Evolutionary conservation across 2,113 vertebrate species (phyloP), one percentile per base, ranked within the genome.

Genomic region (Fregetta grallaria): DNA sequence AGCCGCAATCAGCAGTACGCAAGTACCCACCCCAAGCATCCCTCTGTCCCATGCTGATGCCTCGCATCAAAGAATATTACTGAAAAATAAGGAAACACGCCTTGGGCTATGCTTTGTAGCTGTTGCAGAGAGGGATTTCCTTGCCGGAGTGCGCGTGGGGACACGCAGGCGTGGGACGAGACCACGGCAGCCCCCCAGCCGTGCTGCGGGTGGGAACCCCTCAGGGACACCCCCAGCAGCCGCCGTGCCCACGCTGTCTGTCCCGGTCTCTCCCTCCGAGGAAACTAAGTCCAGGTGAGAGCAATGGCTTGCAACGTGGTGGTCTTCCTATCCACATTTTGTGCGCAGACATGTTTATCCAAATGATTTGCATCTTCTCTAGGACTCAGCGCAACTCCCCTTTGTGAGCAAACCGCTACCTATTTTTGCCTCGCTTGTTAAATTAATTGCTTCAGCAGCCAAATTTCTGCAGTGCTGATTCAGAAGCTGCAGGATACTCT

Each of bases 101-200:
- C 29, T 55, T 19, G 10, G 40, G n/a, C 40, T n/a, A 0, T 10
- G 59, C 58, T 42, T 22, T 13, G 72, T 13, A 9, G 15, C 40
- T 52, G 66, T 7, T 55, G 11, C 30, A 61, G 27, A 47, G 40
- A 23, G 45, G 34, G 50, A 15, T 19, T 1, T 32, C 42, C 36
- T 23, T 2, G 0, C 47, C n/a, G 56, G 36, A 36, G 34, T 6
- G 3, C 0, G 5, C 1, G 0, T 9, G 21, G 55, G 49, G 74
- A 15, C 4, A 3, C 4, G 1, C 1, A 3, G 23, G 9, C 0
- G 4, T 26, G 63, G 42, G 79, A 7, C 0, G 9, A 50, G 79
- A 36, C 11, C 55, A 4, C 0, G 2, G n/a, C 75, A 77, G n/a
- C 11, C 7, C 29, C 20, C 20, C 3, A 6, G 25, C 30, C 30